phyloP scores from a whole-genome alignment of 2,113 vertebrate genomes.

The Ginglymostoma cirratum region DNA sequence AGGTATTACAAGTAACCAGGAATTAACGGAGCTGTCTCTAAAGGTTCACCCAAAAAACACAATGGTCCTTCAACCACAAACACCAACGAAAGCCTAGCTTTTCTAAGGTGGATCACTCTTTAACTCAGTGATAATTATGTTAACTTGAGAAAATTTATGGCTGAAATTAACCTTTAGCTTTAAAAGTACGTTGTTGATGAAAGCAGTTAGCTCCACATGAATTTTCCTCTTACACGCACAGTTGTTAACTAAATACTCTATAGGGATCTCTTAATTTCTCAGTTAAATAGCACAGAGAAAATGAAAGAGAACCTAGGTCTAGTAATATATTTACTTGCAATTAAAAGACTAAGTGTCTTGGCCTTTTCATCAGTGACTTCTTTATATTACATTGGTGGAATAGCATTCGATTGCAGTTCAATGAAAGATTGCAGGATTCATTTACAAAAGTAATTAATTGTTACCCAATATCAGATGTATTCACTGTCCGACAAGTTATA shows the following conservation, averaged over 20 bases:
- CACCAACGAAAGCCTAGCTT: not conserved
- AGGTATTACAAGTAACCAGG: not conserved
- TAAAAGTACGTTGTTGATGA: not conserved
- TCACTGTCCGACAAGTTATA: not conserved
- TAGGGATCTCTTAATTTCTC: not conserved
- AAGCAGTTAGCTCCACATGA: not conserved
- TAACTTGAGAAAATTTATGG: not conserved
- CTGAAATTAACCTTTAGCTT: not conserved
- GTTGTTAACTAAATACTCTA: not conserved
- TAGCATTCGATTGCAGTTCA: not conserved
- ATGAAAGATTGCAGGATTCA: not conserved
- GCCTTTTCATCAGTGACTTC: not conserved
- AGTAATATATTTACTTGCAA: not conserved
- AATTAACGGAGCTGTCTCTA: not conserved
- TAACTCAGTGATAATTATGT: not conserved
- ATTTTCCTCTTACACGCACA: conserved; percentile 5
- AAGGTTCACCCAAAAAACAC: not conserved
- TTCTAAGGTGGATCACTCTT: not conserved
- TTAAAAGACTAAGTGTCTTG: not conserved
- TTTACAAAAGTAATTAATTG: not conserved
- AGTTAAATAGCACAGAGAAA: not conserved
- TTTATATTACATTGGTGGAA: not conserved
- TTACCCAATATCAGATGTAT: not conserved
- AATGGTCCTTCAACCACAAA: not conserved
- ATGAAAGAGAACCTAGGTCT: not conserved